Evolutionary conservation across 2,888 invertebrate genomes (phyloP).

Genomic region (Acanthoscelides obtectus): DNA sequence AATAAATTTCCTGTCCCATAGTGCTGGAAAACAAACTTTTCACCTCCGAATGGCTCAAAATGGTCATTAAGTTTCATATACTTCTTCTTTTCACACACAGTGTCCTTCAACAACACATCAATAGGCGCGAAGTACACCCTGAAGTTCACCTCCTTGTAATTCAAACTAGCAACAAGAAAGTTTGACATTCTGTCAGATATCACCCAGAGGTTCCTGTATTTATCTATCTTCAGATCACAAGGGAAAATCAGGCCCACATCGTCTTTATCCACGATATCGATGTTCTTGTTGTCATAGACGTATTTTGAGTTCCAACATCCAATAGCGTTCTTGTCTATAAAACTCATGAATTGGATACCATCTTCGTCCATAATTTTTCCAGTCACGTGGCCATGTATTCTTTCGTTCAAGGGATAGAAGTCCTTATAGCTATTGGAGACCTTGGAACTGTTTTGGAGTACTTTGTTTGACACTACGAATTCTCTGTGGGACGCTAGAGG

Average conservation of each 20-base stretch:
- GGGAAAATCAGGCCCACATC: slow-evolving; percentile 74
- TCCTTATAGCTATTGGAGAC: slow-evolving; percentile 67
- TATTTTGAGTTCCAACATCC: slow-evolving; percentile 68
- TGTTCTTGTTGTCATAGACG: slow-evolving; percentile 57
- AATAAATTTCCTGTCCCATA: background rate
- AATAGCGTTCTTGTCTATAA: slow-evolving; percentile 76
- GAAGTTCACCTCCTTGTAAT: slow-evolving; percentile 75
- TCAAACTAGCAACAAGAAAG: slow-evolving; percentile 61
- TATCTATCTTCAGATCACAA: slow-evolving; percentile 70
- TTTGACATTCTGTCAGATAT: slow-evolving; percentile 79
- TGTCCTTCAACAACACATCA: slow-evolving; percentile 62
- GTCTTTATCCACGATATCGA: slow-evolving; percentile 69
- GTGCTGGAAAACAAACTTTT: background rate
- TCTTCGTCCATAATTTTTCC: slow-evolving; percentile 69
- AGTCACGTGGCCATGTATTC: slow-evolving; percentile 69
- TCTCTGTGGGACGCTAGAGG: slow-evolving; percentile 74
- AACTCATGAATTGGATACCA: slow-evolving; percentile 71
- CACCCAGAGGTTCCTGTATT: slow-evolving; percentile 69
- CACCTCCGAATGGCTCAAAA: background rate
- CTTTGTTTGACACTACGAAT: slow-evolving; percentile 72
- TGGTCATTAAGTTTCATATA: background rate
- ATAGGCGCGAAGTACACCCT: slow-evolving; percentile 68
- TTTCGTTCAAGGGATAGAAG: slow-evolving; percentile 61
- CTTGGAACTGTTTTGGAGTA: slow-evolving; percentile 64
- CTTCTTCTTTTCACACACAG: slow-evolving; percentile 58